phyloP scores from a whole-genome alignment of 2,797 vertebrate species.

The Periophthalmus magnuspinnatus region DNA sequence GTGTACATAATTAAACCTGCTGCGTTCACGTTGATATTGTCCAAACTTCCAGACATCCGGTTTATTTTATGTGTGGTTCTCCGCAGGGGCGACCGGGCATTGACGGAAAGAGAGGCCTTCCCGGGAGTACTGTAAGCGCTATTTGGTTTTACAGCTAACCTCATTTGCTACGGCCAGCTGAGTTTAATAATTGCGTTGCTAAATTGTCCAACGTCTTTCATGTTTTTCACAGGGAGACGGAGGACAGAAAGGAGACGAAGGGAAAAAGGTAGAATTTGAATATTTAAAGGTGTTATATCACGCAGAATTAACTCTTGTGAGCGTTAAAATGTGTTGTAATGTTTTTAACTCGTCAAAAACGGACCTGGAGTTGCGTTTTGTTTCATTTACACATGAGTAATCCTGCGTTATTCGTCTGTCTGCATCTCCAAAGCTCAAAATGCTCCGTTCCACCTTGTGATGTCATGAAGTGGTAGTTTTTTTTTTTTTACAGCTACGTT shows the following conservation, averaged over 20 bases:
- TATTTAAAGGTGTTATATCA: not conserved
- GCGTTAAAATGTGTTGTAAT: too few species aligned
- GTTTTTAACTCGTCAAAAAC: too few species aligned
- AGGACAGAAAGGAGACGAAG: constrained; percentile 69
- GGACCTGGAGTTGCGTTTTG: too few species aligned
- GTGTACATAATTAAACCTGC: constrained; percentile 3
- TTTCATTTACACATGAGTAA: too few species aligned
- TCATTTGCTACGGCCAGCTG: constrained; percentile 5
- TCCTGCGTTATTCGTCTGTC: too few species aligned
- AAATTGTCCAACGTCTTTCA: not conserved
- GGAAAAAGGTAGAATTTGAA: constrained; percentile 65
- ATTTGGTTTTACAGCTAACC: constrained; percentile 13
- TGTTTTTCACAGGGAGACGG: constrained; percentile 65
- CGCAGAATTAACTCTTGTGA: too few species aligned
- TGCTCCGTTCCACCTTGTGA: too few species aligned
- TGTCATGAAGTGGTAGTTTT: too few species aligned
- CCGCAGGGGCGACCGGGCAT: constrained; percentile 75
- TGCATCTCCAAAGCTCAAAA: too few species aligned
- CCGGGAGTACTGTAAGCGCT: constrained; percentile 76
- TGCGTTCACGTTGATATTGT: constrained; percentile 14
- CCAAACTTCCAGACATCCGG: constrained; percentile 11
- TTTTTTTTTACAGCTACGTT: too few species aligned
- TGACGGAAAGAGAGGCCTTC: constrained; percentile 79
- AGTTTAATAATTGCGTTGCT: constrained; percentile 2
- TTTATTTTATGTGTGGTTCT: constrained; percentile 28